Percentiles rank a stretch among this genome's conserved stretches.
phyloP scores from a whole-genome alignment of 1,140 invertebrate genomes.

The Hypothenemus hampei region DNA sequence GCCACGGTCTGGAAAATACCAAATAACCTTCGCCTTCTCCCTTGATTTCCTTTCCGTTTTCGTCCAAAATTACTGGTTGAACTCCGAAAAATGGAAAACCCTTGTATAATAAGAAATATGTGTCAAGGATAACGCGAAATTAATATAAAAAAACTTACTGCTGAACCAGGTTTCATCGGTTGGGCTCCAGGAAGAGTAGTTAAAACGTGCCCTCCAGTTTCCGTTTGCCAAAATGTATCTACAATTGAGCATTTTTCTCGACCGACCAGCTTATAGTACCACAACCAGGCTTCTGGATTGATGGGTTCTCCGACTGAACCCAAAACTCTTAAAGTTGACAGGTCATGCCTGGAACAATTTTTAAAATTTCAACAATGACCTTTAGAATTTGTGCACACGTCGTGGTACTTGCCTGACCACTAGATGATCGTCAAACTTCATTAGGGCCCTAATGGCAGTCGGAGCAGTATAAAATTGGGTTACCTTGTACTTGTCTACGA shows the following conservation, averaged over 20 bases:
- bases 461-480: slow-evolving; percentile 98
- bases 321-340: slow-evolving; percentile 70
- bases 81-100: slow-evolving; percentile 97
- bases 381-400: no score
- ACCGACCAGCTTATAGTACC: slow-evolving; percentile 90
- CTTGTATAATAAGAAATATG: slow-evolving; percentile 52
- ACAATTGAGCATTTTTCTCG: slow-evolving; percentile 80
- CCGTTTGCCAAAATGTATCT: slow-evolving; percentile 99
- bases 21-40: slow-evolving; percentile 91
- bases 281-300: slow-evolving; percentile 96
- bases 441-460: slow-evolving; percentile 92
- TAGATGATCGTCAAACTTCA: slow-evolving; percentile 83
- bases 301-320: slow-evolving; percentile 97
- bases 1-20: slow-evolving; percentile 92
- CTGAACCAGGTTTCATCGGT: slow-evolving; percentile 94
- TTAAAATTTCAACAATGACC: no score
- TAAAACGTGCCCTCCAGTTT: slow-evolving; percentile 93
- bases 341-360: slow-evolving; percentile 49
- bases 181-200: slow-evolving; percentile 92
- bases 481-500: slow-evolving; percentile 93
- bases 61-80: slow-evolving; percentile 79
- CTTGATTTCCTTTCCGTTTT: slow-evolving; percentile 79
- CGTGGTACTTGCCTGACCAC: slow-evolving; percentile 53
- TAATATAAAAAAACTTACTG: slow-evolving; percentile 73
- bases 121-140: neutral